These are phyloP conservation scores for Kryptolebias ocellatus DNA, from an alignment of 2,797 vertebrate genomes.

Conservation along the genomic window DNA sequence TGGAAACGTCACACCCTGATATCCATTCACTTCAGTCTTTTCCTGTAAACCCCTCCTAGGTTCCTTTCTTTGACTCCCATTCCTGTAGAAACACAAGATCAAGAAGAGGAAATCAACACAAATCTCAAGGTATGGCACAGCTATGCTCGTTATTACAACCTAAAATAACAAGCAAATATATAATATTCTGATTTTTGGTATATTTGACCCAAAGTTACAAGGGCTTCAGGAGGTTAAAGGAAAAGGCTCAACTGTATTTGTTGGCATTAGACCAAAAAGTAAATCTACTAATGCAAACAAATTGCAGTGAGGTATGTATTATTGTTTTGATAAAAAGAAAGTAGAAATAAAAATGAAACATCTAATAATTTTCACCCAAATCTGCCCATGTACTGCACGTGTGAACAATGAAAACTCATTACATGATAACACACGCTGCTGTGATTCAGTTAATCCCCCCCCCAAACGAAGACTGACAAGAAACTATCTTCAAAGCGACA, in stretches of 20 bases:
- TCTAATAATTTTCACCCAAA: too few relatives aligned
- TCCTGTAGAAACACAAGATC: slow-evolving; percentile 80
- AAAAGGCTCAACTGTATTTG: too few relatives aligned
- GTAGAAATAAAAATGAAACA: background rate
- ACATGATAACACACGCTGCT: slow-evolving; percentile 9
- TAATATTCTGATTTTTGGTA: too few relatives aligned
- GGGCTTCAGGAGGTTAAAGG: too few relatives aligned
- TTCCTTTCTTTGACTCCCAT: slow-evolving; percentile 93
- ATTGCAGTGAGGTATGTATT: too few relatives aligned
- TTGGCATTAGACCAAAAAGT: too few relatives aligned
- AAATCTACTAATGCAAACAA: too few relatives aligned
- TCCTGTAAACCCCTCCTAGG: slow-evolving; percentile 68
- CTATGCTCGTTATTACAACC: background rate
- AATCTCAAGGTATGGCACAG: background rate
- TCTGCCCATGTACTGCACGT: too few relatives aligned
- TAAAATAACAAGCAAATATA: too few relatives aligned
- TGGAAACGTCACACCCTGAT: slow-evolving; percentile 18
- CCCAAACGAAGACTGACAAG: slow-evolving; percentile 3
- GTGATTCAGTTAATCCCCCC: slow-evolving; percentile 25
- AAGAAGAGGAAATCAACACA: background rate
- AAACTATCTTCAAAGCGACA: background rate
- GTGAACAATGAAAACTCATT: slow-evolving; percentile 1
- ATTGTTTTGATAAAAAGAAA: background rate
- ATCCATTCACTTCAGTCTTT: slow-evolving; percentile 11
- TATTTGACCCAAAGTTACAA: too few relatives aligned